These are phyloP conservation scores for Agrochola circellaris DNA, from an alignment of 2,888 invertebrate genomes.

Conservation along the genomic window DNA sequence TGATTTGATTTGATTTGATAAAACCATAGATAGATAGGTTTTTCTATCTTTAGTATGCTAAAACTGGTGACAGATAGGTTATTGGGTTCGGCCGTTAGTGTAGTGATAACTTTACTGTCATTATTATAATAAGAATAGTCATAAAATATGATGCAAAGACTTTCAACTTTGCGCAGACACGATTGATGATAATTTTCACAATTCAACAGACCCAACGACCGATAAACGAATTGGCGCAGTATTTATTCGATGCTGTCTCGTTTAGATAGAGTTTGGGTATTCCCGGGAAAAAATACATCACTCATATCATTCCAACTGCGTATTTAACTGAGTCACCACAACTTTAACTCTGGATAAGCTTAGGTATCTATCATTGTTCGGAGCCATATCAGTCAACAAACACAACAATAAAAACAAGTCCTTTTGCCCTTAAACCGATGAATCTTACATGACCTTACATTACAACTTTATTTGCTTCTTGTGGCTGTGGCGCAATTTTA, in stretches of 20 bases:
- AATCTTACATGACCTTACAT: not conserved
- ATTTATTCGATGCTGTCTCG: no score
- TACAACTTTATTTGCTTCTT: not conserved
- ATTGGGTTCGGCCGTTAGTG: no score
- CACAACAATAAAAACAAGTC: constrained; percentile 20
- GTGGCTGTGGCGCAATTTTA: not conserved
- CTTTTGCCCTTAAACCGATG: constrained; percentile 29
- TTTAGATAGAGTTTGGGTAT: not conserved
- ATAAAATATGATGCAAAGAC: no score
- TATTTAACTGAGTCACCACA: constrained; percentile 4
- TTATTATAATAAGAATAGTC: no score
- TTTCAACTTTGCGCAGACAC: not conserved
- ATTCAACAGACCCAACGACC: not conserved
- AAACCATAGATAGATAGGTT: no score
- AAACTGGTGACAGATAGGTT: no score
- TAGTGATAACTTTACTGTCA: no score
- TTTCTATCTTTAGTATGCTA: no score
- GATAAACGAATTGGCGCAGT: not conserved
- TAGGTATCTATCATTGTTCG: constrained; percentile 18
- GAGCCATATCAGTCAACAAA: constrained; percentile 32
- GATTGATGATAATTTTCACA: not conserved
- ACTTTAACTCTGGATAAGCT: not conserved
- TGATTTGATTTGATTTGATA: no score
- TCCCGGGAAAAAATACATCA: not conserved
- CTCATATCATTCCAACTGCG: not conserved